Percentiles rank a stretch among this genome's conserved stretches.
These are phyloP conservation scores for Clarias platycephalus DNA, from an alignment of 2,797 vertebrate genomes.

Conservation along the genomic window DNA sequence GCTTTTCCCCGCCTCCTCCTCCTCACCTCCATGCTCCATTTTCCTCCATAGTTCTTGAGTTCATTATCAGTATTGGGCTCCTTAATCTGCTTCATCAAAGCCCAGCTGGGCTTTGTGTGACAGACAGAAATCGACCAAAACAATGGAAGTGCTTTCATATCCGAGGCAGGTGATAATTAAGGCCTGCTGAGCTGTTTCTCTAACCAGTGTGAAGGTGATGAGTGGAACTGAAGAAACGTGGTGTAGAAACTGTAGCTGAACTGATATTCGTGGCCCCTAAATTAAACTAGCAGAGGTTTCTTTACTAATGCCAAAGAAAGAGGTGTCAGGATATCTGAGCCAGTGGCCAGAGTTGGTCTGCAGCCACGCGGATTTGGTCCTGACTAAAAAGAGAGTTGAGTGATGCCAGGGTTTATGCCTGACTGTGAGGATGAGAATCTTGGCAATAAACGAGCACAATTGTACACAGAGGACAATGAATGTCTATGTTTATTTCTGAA, in stretches of 20 bases:
- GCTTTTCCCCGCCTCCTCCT: background rate
- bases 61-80: constrained; percentile 37
- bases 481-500: background rate
- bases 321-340: background rate
- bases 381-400: background rate
- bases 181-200: constrained; percentile 31
- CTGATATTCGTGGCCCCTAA: background rate
- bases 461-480: background rate
- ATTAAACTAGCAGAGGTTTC: background rate
- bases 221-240: background rate
- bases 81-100: constrained; percentile 49
- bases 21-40: background rate
- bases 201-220: constrained; percentile 26
- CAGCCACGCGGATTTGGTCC: background rate
- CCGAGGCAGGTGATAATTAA: constrained; percentile 50
- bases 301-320: background rate
- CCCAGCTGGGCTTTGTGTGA: constrained; percentile 24
- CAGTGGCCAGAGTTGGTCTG: constrained; percentile 5
- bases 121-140: constrained; percentile 44
- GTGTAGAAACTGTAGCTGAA: background rate
- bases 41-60: constrained; percentile 11
- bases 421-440: constrained; percentile 3
- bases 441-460: background rate
- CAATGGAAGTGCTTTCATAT: constrained; percentile 35
- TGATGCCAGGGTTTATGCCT: constrained; percentile 9